Conservation (phyloP, 2,113 vertebrate genomes). For the Psittacus erithacus region DNA sequence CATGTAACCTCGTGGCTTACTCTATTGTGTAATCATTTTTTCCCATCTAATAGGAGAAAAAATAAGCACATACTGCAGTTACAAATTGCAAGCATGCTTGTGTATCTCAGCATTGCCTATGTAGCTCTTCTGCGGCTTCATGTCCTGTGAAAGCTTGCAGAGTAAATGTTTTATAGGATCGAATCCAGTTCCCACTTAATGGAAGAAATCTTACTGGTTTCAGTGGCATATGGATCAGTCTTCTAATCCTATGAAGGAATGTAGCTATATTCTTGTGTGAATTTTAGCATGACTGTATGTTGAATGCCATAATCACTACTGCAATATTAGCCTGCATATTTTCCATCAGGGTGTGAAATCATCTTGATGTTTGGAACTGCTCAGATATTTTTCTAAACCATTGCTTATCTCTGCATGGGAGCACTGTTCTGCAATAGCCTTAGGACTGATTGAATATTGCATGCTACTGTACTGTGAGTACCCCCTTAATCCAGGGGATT, state of each 20-base stretch:
- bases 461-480: background rate
- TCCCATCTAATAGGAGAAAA: background rate
- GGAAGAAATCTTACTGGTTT: slow-evolving; percentile 37
- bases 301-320: slow-evolving; percentile 40
- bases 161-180: slow-evolving; percentile 18
- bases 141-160: background rate
- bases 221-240: background rate
- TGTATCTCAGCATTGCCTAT: background rate
- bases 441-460: slow-evolving; percentile 32
- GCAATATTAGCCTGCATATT: slow-evolving; percentile 44
- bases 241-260: slow-evolving; percentile 39
- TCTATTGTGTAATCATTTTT: background rate
- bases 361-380: slow-evolving; percentile 64
- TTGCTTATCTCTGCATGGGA: slow-evolving; percentile 53
- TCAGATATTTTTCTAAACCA: slow-evolving; percentile 55
- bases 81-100: background rate
- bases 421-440: background rate
- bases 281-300: slow-evolving; percentile 37
- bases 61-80: background rate
- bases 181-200: background rate
- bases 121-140: background rate
- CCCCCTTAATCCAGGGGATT: slow-evolving; percentile 27
- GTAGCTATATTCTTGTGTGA: slow-evolving; percentile 45
- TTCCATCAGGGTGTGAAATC: slow-evolving; percentile 61
- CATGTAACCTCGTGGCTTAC: background rate